A percentile compares a stretch with the other conserved stretches of the same genome.
phyloP scores from a whole-genome alignment of 2,888 invertebrate genomes.

The Sinhomidia bicolor region DNA sequence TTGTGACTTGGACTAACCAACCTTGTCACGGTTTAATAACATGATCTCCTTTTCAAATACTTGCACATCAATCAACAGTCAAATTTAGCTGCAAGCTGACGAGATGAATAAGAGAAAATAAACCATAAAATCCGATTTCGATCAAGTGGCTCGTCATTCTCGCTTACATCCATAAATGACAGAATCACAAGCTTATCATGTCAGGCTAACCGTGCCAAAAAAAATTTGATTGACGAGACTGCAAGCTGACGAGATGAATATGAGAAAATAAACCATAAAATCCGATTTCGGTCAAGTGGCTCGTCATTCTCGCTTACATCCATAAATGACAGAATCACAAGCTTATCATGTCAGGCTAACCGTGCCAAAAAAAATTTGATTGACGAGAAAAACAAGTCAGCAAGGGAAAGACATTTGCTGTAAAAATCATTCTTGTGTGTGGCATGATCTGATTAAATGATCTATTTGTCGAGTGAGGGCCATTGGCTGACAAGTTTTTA shows the following conservation, averaged over 20 bases:
- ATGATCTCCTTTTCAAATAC: neutral
- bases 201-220: neutral
- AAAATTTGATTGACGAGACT: neutral
- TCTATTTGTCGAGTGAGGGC: neutral
- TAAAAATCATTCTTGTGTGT: neutral
- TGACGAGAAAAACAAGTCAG: slow-evolving; percentile 11
- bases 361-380: neutral
- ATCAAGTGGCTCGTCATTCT: neutral
- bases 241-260: too few species aligned
- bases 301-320: neutral
- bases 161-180: neutral
- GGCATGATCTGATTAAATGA: neutral
- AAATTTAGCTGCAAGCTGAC: too few species aligned
- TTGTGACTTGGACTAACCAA: too few species aligned
- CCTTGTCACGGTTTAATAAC: neutral
- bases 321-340: neutral
- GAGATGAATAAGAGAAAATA: too few species aligned
- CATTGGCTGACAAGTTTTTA: neutral
- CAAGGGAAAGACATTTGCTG: neutral
- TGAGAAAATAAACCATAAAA: neutral
- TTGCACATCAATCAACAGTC: too few species aligned
- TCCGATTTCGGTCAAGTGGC: neutral
- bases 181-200: neutral
- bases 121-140: neutral
- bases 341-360: neutral